phyloP scores from a whole-genome alignment of 2,797 vertebrate species.

The Hyperoplus lanceolatus region DNA sequence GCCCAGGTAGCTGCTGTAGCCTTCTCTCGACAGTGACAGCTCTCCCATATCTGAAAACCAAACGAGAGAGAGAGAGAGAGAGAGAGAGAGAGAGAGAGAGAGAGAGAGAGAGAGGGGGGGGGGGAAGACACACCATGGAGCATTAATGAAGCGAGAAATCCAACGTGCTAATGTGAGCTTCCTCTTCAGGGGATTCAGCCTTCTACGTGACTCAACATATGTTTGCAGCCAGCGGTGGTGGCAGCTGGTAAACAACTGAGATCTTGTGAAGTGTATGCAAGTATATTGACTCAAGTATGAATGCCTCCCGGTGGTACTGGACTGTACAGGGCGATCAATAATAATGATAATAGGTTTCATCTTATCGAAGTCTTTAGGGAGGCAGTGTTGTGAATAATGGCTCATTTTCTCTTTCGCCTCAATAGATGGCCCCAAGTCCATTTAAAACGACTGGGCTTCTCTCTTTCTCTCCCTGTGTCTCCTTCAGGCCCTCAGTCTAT shows the following conservation, averaged over 20 bases:
- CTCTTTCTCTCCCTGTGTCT: slow-evolving; percentile 46
- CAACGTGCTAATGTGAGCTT: not conserved
- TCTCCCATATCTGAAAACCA: slow-evolving; percentile 77
- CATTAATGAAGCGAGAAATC: slow-evolving; percentile 50
- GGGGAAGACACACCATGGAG: not conserved
- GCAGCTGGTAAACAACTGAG: slow-evolving; percentile 55
- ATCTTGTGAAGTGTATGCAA: slow-evolving; percentile 50
- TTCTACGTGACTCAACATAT: slow-evolving; percentile 33
- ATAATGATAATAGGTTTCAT: slow-evolving; percentile 79
- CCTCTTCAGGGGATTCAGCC: slow-evolving; percentile 10
- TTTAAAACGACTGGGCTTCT: slow-evolving; percentile 57
- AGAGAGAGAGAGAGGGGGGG: too few species aligned
- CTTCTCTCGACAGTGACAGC: slow-evolving; percentile 61
- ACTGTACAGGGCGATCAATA: slow-evolving; percentile 75
- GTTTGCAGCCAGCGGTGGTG: slow-evolving; percentile 9
- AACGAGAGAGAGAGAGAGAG: too few species aligned
- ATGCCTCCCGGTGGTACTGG: slow-evolving; percentile 44
- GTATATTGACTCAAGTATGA: slow-evolving; percentile 53
- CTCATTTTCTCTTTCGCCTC: slow-evolving; percentile 78
- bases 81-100: too few species aligned
- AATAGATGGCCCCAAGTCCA: slow-evolving; percentile 67
- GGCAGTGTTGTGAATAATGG: slow-evolving; percentile 80
- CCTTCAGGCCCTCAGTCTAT: slow-evolving; percentile 62
- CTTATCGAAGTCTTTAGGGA: slow-evolving; percentile 75
- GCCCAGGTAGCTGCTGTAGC: slow-evolving; percentile 71